Evolutionary conservation across 2,113 vertebrate genomes (phyloP).

Genomic region (Microcebus murinus): DNA sequence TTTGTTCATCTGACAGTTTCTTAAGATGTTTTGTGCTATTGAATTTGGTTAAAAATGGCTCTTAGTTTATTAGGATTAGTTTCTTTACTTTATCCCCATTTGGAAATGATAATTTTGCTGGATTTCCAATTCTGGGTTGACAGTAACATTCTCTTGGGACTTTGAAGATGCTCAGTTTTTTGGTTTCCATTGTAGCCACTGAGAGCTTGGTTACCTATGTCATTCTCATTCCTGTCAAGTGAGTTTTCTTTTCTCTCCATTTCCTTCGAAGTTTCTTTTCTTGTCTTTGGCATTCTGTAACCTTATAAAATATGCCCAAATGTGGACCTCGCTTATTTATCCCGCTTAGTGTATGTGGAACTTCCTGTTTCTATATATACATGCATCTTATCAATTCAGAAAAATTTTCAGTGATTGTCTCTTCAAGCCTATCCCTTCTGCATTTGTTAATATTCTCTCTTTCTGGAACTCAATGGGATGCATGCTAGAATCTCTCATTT

Average conservation of each 20-base stretch:
- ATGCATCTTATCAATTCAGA: background rate
- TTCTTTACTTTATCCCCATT: background rate
- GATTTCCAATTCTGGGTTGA: background rate
- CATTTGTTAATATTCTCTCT: background rate
- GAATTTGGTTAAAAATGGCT: too few relatives aligned
- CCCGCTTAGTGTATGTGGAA: background rate
- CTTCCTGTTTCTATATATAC: background rate
- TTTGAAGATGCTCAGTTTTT: background rate
- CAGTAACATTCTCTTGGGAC: background rate
- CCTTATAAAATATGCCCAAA: background rate
- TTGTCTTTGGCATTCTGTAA: background rate
- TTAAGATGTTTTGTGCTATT: too few relatives aligned
- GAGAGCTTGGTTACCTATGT: background rate
- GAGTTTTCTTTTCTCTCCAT: background rate
- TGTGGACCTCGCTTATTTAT: background rate
- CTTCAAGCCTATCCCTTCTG: background rate
- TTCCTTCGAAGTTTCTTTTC: background rate
- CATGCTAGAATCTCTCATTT: background rate
- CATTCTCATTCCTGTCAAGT: background rate
- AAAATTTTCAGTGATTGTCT: background rate
- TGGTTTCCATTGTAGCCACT: background rate
- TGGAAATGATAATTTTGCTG: conserved; percentile 12
- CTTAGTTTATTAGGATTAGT: too few relatives aligned
- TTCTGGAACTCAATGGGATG: background rate
- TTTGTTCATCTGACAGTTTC: conserved; percentile 2